Evolutionary conservation across 1,140 invertebrate species (phyloP), one percentile per base, ranked within the genome.

Genomic region (Harlomillsia oculata): DNA sequence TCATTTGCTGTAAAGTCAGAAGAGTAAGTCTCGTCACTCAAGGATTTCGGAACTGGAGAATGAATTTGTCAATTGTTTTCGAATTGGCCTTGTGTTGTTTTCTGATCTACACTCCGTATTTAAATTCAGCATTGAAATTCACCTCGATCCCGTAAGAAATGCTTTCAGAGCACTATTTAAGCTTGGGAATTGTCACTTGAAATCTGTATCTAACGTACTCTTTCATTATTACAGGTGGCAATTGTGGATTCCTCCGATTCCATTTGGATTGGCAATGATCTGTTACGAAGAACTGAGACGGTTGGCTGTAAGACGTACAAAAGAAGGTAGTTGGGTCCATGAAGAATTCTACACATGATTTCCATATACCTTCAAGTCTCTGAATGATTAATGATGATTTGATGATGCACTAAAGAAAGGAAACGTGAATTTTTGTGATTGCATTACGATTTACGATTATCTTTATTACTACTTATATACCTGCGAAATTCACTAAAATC

Each of bases 1-100:
- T 56, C 3, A 50, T 61, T 54, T 39, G 30, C 32, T 64, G 59
- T 46, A 64, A 64, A 40, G 61, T 59, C 1, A 39, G 63, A 29
- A 28, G 63, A 48, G 16, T 64, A n/a, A 50, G 41, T 20, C 43
- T 64, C 20, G 54, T 61, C 26, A 51, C 56, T 25, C 57, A 64
- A 39, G 63, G 63, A 43, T 39, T 1, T 36, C 55, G 55, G n/a
- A 63, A 63, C 37, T 46, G 49, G 53, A 56, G 34, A 39, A 64
- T 64, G 62, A 64, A 64, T 52, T 21, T 53, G 2, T 53, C 54
- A 18, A 46, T 64, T 11, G 23, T 53, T 13, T 45, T 53, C 20
- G 44, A 28, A 20, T 40, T 55, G 5, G 20, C 25, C 32, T 21
- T 64, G 14, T 48, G 49, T 13, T 48, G 40, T 18, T 58, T 64